Base-by-base conservation (phyloP, 2,888 invertebrate genomes). In the Tanaodytes sp. region DNA sequence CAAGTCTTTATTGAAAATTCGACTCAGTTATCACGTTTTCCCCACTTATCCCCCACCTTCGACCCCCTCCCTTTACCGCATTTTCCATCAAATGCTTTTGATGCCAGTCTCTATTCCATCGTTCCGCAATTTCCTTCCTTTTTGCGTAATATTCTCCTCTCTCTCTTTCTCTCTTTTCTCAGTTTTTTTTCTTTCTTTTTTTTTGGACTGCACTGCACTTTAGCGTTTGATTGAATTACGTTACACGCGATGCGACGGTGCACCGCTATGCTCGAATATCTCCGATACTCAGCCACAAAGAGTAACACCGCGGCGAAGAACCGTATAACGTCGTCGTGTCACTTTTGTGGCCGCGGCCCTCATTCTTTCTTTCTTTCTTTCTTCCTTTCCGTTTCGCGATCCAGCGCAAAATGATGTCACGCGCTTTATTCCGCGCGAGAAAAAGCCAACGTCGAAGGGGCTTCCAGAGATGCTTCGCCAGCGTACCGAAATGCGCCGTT, bases 191-290 rank as follows among this genome's bases (percentile, higher is more conserved):
- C n/a, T 76, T 76, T 42, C 33, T 36, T 23, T 73, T 72, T 75
- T 77, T 71, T 72, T 78, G 77, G 77, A 77, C 78, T 76, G 76
- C 76, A 75, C 79, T 79, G 77, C 81, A 81, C 81, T 82, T 82
- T 79, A 79, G 77, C 78, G 76, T 80, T 82, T 82, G 82, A 82
- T 82, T 82, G 80, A 78, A 82, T 82, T 81, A 79, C 77, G 75
- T 74, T 71, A 69, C 69, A 71, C 69, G 71, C 65, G 46, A 48
- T 55, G 63, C 63, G 57, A 57, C 43, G 37, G 49, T 63, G 30
- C 55, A 40, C n/a, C n/a, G n/a, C n/a, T n/a, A n/a, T n/a, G n/a
- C n/a, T n/a, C 55, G 58, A 61, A 52, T 51, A 57, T 45, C n/a
- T 19, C 65, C 65, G 57, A 65, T 65, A 51, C 39, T 30, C 51